Base-by-base conservation (phyloP, 92 coral and sea anemone genomes). In the Umimayanthus kanabou region DNA sequence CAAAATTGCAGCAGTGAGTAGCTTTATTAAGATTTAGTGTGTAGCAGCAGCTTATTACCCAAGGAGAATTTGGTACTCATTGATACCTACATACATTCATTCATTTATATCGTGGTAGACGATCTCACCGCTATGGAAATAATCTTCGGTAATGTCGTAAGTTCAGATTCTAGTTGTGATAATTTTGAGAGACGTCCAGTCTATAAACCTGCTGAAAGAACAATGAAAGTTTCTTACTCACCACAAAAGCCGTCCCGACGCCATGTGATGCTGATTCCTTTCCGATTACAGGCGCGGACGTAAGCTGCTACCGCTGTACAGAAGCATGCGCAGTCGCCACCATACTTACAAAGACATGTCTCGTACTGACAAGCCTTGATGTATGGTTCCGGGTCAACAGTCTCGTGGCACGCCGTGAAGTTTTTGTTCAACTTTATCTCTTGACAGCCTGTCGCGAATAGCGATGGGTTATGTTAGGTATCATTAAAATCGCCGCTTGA, bases 201-300 rank as follows among this genome's bases (percentile, higher is more conserved):
- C 49, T 43, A 8, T 14, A 50, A 50, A 50, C 58, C 58, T 50
- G 58, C 18, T 50, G 58, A 72, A 25, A 28, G 39, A 26, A 72
- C 39, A 22, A 33, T 72, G 4, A 5, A 72, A 29, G 42, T 72
- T 15, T 64, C 25, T 45, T 14, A 89, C 98, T 82, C 84, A 97
- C 99, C 98, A 74, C 99, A 97, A 93, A 95, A 95, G 33, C 99
- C 99, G 85, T 97, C 99, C 77, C 98, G 90, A 88, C 99, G 93
- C 99, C 99, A 97, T 14, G 91, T 82, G 85, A 97, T 94, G 11
- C 97, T 93, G 33, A 97, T 92, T 33, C 99, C 99, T 39, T 82
- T 81, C 22, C 96, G 94, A 74, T 97, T 97, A 79, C 99, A 97
- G 73, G 96, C 99, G 25, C 99, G 91, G 2, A 97, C 99, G 79